Evolutionary conservation across 2,113 vertebrate genomes (phyloP).

Genomic region (Spilogale gracilis): DNA sequence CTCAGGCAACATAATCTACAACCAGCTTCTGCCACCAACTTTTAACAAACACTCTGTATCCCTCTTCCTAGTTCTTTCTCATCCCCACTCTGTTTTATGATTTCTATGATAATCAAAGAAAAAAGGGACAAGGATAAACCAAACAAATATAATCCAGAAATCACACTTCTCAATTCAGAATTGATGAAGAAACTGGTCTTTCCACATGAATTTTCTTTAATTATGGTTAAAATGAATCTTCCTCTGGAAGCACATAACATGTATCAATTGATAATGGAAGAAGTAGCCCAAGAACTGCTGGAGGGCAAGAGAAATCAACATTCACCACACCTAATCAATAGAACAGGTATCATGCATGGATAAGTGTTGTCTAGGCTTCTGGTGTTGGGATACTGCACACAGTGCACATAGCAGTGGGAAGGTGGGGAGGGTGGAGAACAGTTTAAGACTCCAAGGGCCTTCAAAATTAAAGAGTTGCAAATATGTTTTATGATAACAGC

Average conservation of each 20-base stretch:
- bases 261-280: not conserved
- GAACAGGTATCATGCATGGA: not conserved
- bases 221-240: conserved; percentile 12
- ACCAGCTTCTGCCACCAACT: not conserved
- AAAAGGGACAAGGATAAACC: not conserved
- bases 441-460: not conserved
- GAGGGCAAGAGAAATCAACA: not conserved
- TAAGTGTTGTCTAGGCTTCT: not conserved
- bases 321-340: not conserved
- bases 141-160: conserved; percentile 15
- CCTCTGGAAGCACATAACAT: not conserved
- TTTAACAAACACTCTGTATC: not conserved
- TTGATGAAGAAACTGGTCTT: conserved; percentile 31
- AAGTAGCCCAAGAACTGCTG: not conserved
- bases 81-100: not conserved
- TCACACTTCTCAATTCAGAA: not conserved
- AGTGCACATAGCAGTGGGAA: not conserved
- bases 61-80: not conserved
- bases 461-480: not conserved
- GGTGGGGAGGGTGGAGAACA: fast-evolving
- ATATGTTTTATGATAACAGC: not conserved
- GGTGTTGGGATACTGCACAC: not conserved
- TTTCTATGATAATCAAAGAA: not conserved
- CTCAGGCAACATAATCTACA: not conserved
- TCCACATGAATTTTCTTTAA: conserved; percentile 17